Evolutionary conservation across 1,140 invertebrate genomes (phyloP).

Genomic region (Grapholita molesta): DNA sequence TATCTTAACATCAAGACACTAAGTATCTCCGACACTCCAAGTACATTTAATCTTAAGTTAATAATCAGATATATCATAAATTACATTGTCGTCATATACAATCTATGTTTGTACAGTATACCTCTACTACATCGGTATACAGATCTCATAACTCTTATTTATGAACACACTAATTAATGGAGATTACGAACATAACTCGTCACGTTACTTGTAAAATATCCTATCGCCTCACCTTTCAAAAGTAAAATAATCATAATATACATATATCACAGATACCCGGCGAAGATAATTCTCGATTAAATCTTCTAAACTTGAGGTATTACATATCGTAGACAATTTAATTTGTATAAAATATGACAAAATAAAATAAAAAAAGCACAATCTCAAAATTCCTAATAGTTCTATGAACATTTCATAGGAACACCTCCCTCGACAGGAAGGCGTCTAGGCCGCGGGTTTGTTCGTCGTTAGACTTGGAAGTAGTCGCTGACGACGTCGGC

Average conservation of each 20-base stretch:
- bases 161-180: conserved; percentile 51
- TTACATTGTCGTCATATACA: conserved; percentile 44
- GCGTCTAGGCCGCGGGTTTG: conserved; percentile 9
- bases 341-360: conserved; percentile 30
- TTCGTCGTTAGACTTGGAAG: conserved; percentile 67
- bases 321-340: conserved; percentile 33
- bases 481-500: conserved; percentile 73
- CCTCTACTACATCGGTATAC: conserved; percentile 13
- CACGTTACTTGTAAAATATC: conserved; percentile 17
- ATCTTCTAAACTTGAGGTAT: conserved; percentile 43
- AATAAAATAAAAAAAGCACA: conserved; percentile 60
- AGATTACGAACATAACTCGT: conserved; percentile 40
- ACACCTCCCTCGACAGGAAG: conserved; percentile 19
- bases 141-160: conserved; percentile 23
- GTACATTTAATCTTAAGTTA: conserved; percentile 5
- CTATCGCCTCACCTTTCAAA: conserved; percentile 11
- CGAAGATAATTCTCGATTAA: conserved; percentile 52
- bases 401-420: conserved; percentile 30
- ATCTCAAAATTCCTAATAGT: conserved; percentile 42
- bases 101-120: conserved; percentile 55
- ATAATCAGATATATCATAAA: conserved; percentile 29
- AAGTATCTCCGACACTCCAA: conserved; percentile 8
- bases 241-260: conserved; percentile 47
- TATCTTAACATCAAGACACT: conserved; percentile 4
- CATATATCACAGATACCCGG: conserved; percentile 71